Base-by-base conservation (phyloP, 1,140 invertebrate species). In the Teleopsis dalmanni region DNA sequence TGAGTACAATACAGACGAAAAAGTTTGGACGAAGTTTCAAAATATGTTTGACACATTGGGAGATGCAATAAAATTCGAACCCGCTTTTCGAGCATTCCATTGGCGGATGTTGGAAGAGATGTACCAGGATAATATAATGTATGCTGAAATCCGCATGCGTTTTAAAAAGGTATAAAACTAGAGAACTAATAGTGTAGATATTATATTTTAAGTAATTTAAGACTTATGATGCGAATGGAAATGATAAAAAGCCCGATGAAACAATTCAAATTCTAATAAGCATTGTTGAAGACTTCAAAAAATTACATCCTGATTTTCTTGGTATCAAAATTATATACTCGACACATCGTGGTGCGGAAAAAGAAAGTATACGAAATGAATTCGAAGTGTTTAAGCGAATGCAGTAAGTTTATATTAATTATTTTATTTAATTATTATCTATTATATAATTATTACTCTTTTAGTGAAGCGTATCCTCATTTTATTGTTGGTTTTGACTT, bases 41-140 rank as follows among this genome's bases (percentile, higher is more conserved):
- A 62, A 72, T 0, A 78, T 80, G 26, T 85, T 90, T 51, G 49
- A 18, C 0, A 76, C 76, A 11, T 71, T 83, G 0, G 64, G 55
- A 1, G 77, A 78, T 2, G 65, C 88, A 48, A 53, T 88, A 8
- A 73, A 76, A 6, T 87, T 85, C 53, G 76, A 75, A 48, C 81
- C 84, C 0, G 75, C 84, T 3, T 84, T 83, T 63, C 75, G 79
- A 47, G 75, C 81, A 27, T 82, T 84, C 59, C 79, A 82, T 53
- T 81, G 81, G 44, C 76, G 81, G 51, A 76, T 77, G 1, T 71
- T 90, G 3, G 60, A 76, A 50, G 80, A 86, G 54, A 73, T 84
- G 18, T 77, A 81, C 53, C 73, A 81, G 2, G 87, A 90, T 58
- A 85, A 87, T 57, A 74, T 90, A 0, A 77, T 85, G 67, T 89